phyloP scores from a whole-genome alignment of 2,888 invertebrate species.

The Tetragonula carbonaria region DNA sequence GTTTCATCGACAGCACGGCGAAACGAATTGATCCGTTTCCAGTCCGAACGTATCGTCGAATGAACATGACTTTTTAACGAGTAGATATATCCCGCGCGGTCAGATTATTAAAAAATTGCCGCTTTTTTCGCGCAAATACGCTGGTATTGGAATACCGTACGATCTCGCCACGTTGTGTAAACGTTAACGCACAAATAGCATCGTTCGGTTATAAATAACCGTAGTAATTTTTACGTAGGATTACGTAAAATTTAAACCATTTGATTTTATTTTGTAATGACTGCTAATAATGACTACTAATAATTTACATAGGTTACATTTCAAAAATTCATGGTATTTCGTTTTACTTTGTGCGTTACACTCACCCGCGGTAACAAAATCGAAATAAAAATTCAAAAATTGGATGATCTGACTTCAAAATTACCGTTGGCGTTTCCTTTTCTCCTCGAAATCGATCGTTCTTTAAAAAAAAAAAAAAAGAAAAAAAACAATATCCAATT shows the following conservation, averaged over 20 bases:
- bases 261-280: too few relatives aligned
- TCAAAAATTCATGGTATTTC: too few relatives aligned
- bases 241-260: too few relatives aligned
- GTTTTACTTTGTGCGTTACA: too few relatives aligned
- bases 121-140: background rate
- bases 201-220: too few relatives aligned
- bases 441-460: background rate
- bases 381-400: too few relatives aligned
- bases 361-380: too few relatives aligned
- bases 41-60: slow-evolving; percentile 1
- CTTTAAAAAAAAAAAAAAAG: background rate
- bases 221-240: too few relatives aligned
- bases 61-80: slow-evolving; percentile 22
- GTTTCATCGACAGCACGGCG: slow-evolving; percentile 20
- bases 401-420: too few relatives aligned
- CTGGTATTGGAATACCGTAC: background rate
- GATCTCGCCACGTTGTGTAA: background rate
- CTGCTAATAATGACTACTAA: too few relatives aligned
- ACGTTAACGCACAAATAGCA: background rate
- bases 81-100: background rate
- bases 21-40: slow-evolving; percentile 27
- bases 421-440: too few relatives aligned
- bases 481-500: background rate
- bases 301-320: too few relatives aligned
- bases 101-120: background rate